Percentiles rank a stretch among this genome's conserved stretches.
Conservation (phyloP, 2,888 invertebrate species). For the Cerceris rybyensis region DNA sequence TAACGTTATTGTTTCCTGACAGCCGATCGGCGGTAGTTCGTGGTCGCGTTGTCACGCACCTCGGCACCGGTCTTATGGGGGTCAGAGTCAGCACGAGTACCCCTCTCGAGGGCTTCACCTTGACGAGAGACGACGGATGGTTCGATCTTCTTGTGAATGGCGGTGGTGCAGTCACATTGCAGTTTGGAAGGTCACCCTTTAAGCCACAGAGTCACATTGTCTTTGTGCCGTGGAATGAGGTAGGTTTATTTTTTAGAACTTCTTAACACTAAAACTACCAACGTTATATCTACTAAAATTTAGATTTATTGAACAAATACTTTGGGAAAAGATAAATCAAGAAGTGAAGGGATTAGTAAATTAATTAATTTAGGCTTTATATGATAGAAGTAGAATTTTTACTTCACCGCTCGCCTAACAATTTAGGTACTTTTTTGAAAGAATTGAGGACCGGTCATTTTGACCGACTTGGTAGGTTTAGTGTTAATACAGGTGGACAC, state of each 20-base stretch:
- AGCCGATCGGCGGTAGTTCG: constrained; percentile 99
- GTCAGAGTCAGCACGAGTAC: constrained; percentile 97
- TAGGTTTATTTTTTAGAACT: constrained; percentile 67
- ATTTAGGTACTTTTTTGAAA: no score
- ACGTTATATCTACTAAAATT: no score
- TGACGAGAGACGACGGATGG: constrained; percentile 96
- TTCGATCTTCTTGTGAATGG: constrained; percentile 99
- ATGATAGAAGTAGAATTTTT: no score
- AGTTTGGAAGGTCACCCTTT: constrained; percentile 96
- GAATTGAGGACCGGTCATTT: no score
- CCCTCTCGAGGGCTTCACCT: constrained; percentile 97
- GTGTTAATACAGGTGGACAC: no score
- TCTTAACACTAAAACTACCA: no score
- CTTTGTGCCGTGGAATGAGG: constrained; percentile 98
- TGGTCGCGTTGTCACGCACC: constrained; percentile 95
- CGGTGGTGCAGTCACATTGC: constrained; percentile 97
- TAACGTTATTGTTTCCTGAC: constrained; percentile 75
- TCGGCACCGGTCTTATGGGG: constrained; percentile 96
- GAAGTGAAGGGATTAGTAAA: no score
- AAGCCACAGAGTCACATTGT: constrained; percentile 93
- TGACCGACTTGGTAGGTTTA: no score
- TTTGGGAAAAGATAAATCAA: no score
- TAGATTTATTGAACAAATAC: no score
- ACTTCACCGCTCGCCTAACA: no score
- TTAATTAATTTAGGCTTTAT: no score